These are phyloP conservation scores for Tachycineta bicolor DNA, from an alignment of 2,113 vertebrate species.

Conservation along the genomic window DNA sequence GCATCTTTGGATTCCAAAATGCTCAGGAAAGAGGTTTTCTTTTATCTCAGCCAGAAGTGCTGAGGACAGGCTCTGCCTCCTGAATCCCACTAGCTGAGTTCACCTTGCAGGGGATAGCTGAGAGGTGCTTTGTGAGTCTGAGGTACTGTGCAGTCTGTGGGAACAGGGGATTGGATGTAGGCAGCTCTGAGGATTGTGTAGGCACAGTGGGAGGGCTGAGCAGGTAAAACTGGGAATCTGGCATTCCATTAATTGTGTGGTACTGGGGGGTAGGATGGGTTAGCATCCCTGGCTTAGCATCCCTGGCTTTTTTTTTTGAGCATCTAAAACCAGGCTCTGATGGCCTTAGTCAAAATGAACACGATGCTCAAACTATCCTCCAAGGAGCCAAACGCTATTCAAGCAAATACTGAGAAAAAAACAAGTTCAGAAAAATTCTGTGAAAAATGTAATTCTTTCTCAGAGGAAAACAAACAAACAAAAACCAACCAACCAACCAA, in stretches of 20 bases:
- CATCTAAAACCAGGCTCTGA: background rate
- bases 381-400: background rate
- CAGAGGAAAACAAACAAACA: no score
- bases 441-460: background rate
- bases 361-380: background rate
- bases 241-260: fast-evolving
- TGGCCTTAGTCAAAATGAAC: background rate
- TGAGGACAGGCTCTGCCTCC: background rate
- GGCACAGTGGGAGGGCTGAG: background rate
- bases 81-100: background rate
- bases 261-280: background rate
- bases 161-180: fast-evolving
- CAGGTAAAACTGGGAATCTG: background rate
- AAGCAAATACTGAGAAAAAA: background rate
- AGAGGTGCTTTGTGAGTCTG: background rate
- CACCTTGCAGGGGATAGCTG: background rate
- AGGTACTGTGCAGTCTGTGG: background rate
- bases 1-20: slow-evolving; percentile 92
- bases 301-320: fast-evolving
- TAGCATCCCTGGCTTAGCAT: background rate
- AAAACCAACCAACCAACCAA: background rate
- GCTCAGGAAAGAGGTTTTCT: background rate
- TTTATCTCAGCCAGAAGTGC: background rate
- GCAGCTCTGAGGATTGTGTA: background rate
- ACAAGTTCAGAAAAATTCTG: background rate